Base-by-base conservation (phyloP, 2,888 invertebrate genomes). In the Cephus pulcher region DNA sequence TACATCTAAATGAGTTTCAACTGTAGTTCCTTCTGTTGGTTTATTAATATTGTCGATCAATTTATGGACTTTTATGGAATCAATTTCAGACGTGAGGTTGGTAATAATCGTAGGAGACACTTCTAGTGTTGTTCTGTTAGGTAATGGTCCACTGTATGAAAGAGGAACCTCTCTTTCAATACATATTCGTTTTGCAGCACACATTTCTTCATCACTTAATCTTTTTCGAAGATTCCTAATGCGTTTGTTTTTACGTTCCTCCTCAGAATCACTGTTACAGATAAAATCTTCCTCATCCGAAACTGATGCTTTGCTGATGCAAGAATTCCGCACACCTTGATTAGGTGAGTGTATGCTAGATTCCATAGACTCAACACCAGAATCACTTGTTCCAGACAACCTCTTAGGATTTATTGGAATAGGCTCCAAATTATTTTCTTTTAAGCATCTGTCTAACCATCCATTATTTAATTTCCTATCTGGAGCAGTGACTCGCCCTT, bases 231-330 rank as follows among this genome's bases (percentile, higher is more conserved):
- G 93, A 75, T 94, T 95, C 83, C 94, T 93, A 69, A 93, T 88
- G 84, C 93, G 92, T 81, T 93, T 93, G 80, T 84, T 87, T 30
- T 82, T 86, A 37, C 83, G 82, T 56, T 94, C 93, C 75, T 92
- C 93, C 86, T 95, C 95, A 69, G 95, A 94, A 83, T 95, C 96
- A 91, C 95, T 96, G 84, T 95, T 95, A 23, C 91, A 94, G 76
- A 95, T 93, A 80, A 94, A 92, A 89, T 96, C 96, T 85, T 96
- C 95, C 87, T 94, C 94, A 85, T 95, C 95, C 82, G 92, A 92
- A 33, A 86, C 35, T 0, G 40, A 32, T 1, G 76, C 76, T 32
- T 80, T 80, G 11, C 56, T 40, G 32, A 11, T 71, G 15, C 33
- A 6, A 32, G 71, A 12, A 32, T 23, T 6, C 71, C 0, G 34